These are phyloP conservation scores for Ptychodera flava DNA, from an alignment of 35 echinoderm and acorn worm genomes.

Conservation along the genomic window DNA sequence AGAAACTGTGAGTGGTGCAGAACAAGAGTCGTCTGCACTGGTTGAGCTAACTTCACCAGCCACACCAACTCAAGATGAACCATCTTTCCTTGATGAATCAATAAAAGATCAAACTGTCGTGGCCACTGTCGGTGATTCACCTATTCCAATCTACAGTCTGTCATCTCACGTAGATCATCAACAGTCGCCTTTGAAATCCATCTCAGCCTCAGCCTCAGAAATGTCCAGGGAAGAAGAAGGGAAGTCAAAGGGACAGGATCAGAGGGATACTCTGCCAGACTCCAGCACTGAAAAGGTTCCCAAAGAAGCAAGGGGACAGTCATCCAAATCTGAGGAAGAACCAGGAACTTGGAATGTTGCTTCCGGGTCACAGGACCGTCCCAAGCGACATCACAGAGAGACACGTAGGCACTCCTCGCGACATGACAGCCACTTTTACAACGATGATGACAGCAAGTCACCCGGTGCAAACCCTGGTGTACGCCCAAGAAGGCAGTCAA, in stretches of 20 bases:
- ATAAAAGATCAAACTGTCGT: slow-evolving; percentile 21
- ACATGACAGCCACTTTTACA: background rate
- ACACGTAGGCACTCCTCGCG: too few species aligned
- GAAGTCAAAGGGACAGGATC: background rate
- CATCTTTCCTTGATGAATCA: slow-evolving; percentile 15
- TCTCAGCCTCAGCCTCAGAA: slow-evolving; percentile 10
- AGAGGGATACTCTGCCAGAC: background rate
- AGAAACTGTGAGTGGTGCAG: too few species aligned
- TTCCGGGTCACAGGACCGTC: too few species aligned
- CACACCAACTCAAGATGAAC: slow-evolving; percentile 88
- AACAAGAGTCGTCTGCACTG: background rate
- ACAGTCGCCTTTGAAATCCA: slow-evolving; percentile 4
- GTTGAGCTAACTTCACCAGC: slow-evolving; percentile 12
- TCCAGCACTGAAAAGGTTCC: background rate
- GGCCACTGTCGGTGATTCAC: slow-evolving; percentile 3
- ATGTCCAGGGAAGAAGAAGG: background rate
- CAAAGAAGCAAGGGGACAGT: background rate
- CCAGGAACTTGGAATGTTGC: too few species aligned
- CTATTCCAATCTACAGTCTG: slow-evolving; percentile 39
- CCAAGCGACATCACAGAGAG: too few species aligned
- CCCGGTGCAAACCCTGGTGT: background rate
- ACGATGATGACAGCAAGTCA: background rate
- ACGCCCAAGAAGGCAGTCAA: background rate
- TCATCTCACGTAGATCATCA: background rate
- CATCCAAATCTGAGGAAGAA: background rate